A percentile compares a stretch with the other conserved stretches of the same genome.
phyloP scores from a whole-genome alignment of 2,888 invertebrate species.

The Caenorhabditis japonica region DNA sequence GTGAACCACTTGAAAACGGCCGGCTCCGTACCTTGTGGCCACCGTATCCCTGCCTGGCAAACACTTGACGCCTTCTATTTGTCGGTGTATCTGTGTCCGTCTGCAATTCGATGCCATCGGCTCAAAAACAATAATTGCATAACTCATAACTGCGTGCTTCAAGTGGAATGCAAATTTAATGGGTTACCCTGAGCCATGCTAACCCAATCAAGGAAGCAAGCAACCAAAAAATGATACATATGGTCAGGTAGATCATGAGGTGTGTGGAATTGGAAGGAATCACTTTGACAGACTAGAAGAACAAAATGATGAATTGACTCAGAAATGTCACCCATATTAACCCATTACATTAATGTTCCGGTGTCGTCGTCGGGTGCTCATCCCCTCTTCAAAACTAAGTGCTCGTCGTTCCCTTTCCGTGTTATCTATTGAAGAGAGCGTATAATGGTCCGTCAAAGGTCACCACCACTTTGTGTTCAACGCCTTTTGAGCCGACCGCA shows the following conservation, averaged over 20 bases:
- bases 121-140: background rate
- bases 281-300: too few species aligned
- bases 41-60: background rate
- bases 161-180: constrained; percentile 1
- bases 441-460: constrained; percentile 25
- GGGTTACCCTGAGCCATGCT: too few species aligned
- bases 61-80: constrained; percentile 3
- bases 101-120: background rate
- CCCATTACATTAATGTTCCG: constrained; percentile 40
- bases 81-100: background rate
- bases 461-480: constrained; percentile 31
- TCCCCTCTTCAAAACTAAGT: constrained; percentile 28
- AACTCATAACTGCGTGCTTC: too few species aligned
- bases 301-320: too few species aligned
- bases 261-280: too few species aligned
- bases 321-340: too few species aligned
- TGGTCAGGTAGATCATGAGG: too few species aligned
- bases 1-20: constrained; percentile 33
- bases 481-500: constrained; percentile 12
- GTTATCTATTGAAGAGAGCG: too few species aligned
- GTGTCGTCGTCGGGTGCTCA: constrained; percentile 36
- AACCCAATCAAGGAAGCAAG: too few species aligned
- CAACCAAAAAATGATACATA: too few species aligned
- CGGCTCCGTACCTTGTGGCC: background rate
- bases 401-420: constrained; percentile 25